Conservation (phyloP, 1,140 invertebrate species). For the Drosophila fuyamai region DNA sequence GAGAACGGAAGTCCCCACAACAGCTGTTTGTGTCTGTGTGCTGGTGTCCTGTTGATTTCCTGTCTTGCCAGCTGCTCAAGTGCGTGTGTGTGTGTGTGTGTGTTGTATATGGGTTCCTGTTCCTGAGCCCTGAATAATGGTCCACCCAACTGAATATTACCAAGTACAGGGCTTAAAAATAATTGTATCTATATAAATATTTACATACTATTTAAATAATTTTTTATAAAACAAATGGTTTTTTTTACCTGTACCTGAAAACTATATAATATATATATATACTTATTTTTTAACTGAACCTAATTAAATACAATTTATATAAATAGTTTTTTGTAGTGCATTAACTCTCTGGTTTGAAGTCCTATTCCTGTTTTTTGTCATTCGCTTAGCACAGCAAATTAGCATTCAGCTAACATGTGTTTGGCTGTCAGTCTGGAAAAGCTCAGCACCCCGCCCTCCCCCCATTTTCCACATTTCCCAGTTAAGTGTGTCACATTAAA, state of each 20-base stretch:
- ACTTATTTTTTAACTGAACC: too few relatives aligned
- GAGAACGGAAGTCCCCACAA: constrained; percentile 7
- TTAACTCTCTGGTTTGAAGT: background rate
- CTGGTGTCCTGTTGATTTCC: constrained; percentile 54
- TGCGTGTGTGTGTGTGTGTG: constrained; percentile 6
- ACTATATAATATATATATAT: too few relatives aligned
- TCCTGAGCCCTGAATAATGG: constrained; percentile 29
- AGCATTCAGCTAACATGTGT: constrained; percentile 75
- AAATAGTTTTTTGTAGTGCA: constrained; percentile 3
- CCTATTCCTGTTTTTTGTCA: constrained; percentile 37
- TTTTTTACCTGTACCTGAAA: too few relatives aligned
- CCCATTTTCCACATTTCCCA: constrained; percentile 5
- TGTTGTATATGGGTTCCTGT: constrained; percentile 39
- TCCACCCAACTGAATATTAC: background rate
- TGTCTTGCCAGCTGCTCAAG: constrained; percentile 21
- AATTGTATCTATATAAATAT: too few relatives aligned
- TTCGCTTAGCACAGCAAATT: constrained; percentile 70
- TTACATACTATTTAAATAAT: too few relatives aligned
- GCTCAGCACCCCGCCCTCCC: background rate
- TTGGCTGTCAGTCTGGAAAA: constrained; percentile 47
- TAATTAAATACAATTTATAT: too few relatives aligned
- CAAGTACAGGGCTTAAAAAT: background rate
- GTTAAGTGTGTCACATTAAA: constrained; percentile 77
- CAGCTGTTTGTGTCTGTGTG: constrained; percentile 5
- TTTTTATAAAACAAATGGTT: too few relatives aligned